A percentile compares a stretch with the other conserved stretches of the same genome.
Conservation (phyloP, 2,113 vertebrate species). For the Mungos mungo region DNA sequence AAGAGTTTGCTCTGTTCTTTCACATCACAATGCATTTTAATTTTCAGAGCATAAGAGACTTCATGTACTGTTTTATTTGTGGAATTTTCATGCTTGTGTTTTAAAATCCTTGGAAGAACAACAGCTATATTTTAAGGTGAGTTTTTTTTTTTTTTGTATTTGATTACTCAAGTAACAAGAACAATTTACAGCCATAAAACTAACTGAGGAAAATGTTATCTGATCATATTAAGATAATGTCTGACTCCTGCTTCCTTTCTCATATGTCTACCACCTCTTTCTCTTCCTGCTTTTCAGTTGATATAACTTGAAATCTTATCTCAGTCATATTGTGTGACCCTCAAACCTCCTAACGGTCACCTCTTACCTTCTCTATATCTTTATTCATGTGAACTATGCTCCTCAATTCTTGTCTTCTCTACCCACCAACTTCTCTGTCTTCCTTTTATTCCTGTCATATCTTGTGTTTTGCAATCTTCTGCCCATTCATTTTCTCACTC, state of each 20-base stretch:
- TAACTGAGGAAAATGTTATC: not conserved
- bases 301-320: not conserved
- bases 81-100: not conserved
- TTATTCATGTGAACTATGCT: not conserved
- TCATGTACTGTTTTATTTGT: not conserved
- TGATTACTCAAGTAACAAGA: not conserved
- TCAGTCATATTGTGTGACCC: not conserved
- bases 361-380: not conserved
- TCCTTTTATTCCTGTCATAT: not conserved
- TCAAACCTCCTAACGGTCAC: not conserved
- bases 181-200: not conserved
- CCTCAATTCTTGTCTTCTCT: not conserved
- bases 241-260: not conserved
- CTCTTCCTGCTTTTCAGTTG: not conserved
- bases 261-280: not conserved
- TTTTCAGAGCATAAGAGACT: not conserved
- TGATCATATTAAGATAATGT: not conserved
- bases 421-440: not conserved
- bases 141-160: conserved; percentile 14
- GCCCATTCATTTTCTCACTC: not conserved
- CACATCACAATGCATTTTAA: not conserved
- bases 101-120: not conserved
- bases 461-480: not conserved
- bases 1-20: not conserved
- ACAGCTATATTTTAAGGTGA: not conserved